These are phyloP conservation scores for Chondrosia reniformis DNA, from an alignment of 37 sponge, comb jelly and placozoan genomes.

Conservation along the genomic window DNA sequence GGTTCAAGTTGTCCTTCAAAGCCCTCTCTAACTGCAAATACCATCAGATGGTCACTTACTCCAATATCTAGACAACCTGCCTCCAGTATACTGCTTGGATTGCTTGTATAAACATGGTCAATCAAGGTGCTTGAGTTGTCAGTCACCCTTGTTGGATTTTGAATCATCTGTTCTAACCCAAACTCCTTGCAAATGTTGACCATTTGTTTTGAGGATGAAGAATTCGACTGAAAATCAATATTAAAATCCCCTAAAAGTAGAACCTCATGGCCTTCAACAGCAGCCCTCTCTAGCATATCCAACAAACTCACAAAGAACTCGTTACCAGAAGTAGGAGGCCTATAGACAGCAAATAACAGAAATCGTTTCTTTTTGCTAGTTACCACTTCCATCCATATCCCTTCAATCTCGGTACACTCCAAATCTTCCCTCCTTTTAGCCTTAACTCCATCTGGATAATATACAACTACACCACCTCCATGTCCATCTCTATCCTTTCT, in stretches of 20 bases:
- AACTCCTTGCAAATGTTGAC: not conserved
- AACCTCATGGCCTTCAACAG: not conserved
- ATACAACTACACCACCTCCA: too few species aligned
- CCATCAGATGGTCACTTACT: not conserved
- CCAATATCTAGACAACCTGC: not conserved
- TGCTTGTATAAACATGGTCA: not conserved
- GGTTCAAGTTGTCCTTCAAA: too few species aligned
- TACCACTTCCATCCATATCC: not conserved
- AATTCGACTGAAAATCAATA: not conserved
- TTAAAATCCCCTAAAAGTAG: not conserved
- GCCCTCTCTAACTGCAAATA: not conserved
- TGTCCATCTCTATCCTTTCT: too few species aligned
- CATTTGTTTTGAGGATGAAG: not conserved
- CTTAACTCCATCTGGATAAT: too few species aligned
- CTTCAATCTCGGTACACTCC: too few species aligned
- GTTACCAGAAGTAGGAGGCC: not conserved
- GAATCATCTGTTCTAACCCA: not conserved
- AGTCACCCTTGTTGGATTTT: not conserved
- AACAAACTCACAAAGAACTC: not conserved
- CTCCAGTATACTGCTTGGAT: not conserved
- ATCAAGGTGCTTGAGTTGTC: not conserved
- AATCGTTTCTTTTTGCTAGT: not conserved
- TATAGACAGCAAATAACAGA: not conserved
- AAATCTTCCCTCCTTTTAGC: too few species aligned
- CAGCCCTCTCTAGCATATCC: not conserved